These are phyloP conservation scores for Trachymyrmex septentrionalis DNA, from an alignment of 1,140 invertebrate species.

Conservation along the genomic window DNA sequence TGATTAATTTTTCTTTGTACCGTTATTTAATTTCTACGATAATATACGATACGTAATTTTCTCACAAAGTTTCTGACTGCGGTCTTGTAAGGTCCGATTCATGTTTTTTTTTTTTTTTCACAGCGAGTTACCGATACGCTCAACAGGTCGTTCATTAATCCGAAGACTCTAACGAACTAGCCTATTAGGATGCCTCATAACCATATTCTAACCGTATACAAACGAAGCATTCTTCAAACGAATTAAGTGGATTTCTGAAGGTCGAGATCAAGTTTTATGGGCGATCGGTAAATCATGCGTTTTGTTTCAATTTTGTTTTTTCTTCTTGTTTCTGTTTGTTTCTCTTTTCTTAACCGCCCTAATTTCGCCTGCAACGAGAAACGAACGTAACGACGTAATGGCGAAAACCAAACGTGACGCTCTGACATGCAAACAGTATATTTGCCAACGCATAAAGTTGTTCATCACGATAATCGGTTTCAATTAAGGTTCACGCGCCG, in stretches of 20 bases:
- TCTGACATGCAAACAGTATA: constrained; percentile 28
- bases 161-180: constrained; percentile 22
- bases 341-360: not conserved
- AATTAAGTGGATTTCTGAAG: not conserved
- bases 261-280: constrained; percentile 21
- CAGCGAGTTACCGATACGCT: not conserved
- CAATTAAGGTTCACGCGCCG: constrained; percentile 10
- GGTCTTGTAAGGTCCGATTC: not conserved
- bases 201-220: not conserved
- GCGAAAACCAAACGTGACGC: constrained; percentile 21
- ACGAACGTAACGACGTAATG: not conserved
- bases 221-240: constrained; percentile 33
- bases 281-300: constrained; percentile 28
- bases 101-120: not conserved
- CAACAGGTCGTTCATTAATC: constrained; percentile 43
- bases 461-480: constrained; percentile 53
- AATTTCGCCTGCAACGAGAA: constrained; percentile 34
- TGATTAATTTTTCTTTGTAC: not conserved
- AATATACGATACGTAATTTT: not conserved
- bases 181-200: constrained; percentile 4
- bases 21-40: not conserved
- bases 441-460: constrained; percentile 60
- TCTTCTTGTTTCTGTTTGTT: too few species aligned
- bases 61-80: not conserved
- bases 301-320: constrained; percentile 32